These are phyloP conservation scores for Noctua janthina DNA, from an alignment of 2,888 invertebrate species.

Conservation along the genomic window DNA sequence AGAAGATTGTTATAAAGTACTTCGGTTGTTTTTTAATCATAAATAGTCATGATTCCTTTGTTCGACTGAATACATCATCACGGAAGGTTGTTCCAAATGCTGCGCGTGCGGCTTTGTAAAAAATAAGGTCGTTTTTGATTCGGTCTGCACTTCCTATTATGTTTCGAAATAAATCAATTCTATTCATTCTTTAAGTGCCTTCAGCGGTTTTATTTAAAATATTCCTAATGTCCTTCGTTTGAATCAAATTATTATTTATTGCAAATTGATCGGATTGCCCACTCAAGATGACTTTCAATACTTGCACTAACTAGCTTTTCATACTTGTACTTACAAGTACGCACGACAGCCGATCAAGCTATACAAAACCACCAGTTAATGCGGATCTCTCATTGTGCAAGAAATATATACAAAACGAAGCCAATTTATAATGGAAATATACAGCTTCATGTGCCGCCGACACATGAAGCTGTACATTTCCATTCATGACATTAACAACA, in stretches of 20 bases:
- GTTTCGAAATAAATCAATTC: constrained; percentile 44
- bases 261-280: neutral
- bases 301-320: neutral
- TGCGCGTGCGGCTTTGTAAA: constrained; percentile 48
- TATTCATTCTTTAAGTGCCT: constrained; percentile 12
- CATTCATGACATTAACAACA: too few species aligned
- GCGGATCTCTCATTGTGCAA: too few species aligned
- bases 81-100: constrained; percentile 48
- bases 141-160: constrained; percentile 44
- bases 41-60: constrained; percentile 39
- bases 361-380: too few species aligned
- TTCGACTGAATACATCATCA: constrained; percentile 31
- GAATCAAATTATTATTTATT: neutral
- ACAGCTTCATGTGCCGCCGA: too few species aligned
- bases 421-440: too few species aligned
- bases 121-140: constrained; percentile 63
- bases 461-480: too few species aligned
- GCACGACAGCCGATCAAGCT: too few species aligned
- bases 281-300: neutral
- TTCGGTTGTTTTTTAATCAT: neutral
- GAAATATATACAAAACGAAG: too few species aligned
- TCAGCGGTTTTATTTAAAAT: constrained; percentile 3
- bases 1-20: neutral
- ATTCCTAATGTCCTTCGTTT: neutral
- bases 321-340: neutral